Conservation (phyloP, 1,140 invertebrate species). For the Drosophila ogumai region DNA sequence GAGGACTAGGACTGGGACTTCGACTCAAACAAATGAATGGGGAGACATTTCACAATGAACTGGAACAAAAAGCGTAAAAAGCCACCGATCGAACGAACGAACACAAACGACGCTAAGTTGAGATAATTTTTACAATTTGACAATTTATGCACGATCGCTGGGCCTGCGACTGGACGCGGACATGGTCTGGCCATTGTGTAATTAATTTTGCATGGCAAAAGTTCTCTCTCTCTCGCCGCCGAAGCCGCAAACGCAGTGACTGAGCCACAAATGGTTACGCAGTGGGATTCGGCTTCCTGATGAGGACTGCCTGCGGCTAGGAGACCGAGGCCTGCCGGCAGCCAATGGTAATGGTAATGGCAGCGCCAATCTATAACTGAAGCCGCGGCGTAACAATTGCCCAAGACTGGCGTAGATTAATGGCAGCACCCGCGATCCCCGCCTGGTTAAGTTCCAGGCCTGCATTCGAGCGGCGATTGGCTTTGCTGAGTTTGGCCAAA, state of each 20-base stretch:
- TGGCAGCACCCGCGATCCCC: constrained; percentile 39
- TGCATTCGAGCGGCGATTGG: constrained; percentile 41
- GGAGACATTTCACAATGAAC: constrained; percentile 76
- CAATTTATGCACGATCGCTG: constrained; percentile 80
- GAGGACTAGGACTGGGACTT: constrained; percentile 15
- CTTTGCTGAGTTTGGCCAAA: constrained; percentile 21
- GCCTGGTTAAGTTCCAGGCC: constrained; percentile 28
- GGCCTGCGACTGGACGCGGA: constrained; percentile 27
- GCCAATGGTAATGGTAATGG: constrained; percentile 34
- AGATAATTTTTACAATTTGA: constrained; percentile 83
- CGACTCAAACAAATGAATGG: constrained; percentile 68
- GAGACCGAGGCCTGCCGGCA: constrained; percentile 7
- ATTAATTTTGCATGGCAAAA: constrained; percentile 73
- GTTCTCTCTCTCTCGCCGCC: constrained; percentile 48
- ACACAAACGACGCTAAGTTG: constrained; percentile 68
- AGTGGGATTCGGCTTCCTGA: constrained; percentile 63
- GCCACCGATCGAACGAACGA: constrained; percentile 48
- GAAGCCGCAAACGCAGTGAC: constrained; percentile 12
- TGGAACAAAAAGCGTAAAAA: constrained; percentile 30
- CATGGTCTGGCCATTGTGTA: constrained; percentile 64
- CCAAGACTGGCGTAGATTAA: constrained; percentile 63
- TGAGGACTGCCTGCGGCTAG: constrained; percentile 76
- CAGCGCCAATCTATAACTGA: constrained; percentile 37
- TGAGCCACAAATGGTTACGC: constrained; percentile 48
- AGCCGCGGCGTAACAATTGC: constrained; percentile 59